Base-by-base conservation (phyloP, 1,140 invertebrate genomes). In the Brachionus asplanchnoidis region DNA sequence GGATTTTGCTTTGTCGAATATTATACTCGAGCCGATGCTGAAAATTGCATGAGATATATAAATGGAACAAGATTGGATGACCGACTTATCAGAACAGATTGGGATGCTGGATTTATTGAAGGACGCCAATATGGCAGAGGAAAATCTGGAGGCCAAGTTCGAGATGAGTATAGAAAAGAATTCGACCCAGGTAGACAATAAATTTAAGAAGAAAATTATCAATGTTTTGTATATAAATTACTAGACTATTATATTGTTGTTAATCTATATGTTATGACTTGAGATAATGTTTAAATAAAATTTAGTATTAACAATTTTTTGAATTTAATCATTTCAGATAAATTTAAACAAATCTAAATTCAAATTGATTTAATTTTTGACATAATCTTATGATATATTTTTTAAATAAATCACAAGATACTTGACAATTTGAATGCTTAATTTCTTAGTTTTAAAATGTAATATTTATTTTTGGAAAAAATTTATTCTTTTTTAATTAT, bases 1-100 rank as follows among this genome's bases (percentile, higher is more conserved):
- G 98, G 98, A 9, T 99, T 99, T 90, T 99, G 97, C 90, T 99
- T 99, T 91, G 93, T 99, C 0, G 98, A 99, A 89, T 93, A 97
- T 91, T 98, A 99, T 89, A 90, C 89, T 6, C 92, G 97, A 87
- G 87, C 88, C 4, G 97, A 99, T 91, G 94, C 95, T 20, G 96
- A 98, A 90, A 93, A 94, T 88, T 95, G 95, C 87, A 95, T 99
- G 93, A 92, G 96, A 89, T 99, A 96, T 89, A 92, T 99, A 7
- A 99, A 99, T 91, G 96, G 96, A 2, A 99, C 97, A 0, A 91
- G 97, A 85, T 90, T 99, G 17, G 98, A 99, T 91, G 97, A 99
- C 87, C 92, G 98, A 88, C 95, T 99, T 75, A 95, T 99, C 28
- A 92, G 98, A 88, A 97, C 96, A 83, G 97, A 99, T 91, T 99